Base-by-base conservation (phyloP, 2,113 vertebrate species). In the Ictidomys tridecemlineatus region DNA sequence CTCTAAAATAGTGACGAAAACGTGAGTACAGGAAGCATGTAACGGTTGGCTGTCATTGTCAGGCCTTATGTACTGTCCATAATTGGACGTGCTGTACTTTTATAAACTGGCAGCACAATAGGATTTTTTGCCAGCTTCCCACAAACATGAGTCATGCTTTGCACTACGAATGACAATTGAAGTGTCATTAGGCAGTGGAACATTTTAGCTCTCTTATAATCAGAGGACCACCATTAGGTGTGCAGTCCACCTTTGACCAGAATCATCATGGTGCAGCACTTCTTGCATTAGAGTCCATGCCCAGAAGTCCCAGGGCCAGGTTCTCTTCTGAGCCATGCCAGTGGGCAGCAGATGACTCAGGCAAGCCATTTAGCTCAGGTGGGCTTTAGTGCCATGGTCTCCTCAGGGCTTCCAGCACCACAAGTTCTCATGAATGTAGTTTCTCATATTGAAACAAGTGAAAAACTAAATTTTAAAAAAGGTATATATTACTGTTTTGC, bases 281-380 rank as follows among this genome's bases (percentile, higher is more conserved):
- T 89, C 87, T 42, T 74, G 74, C 34, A 0, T 58, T 88, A 45
- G 65, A 67, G 42, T 11, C 48, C 56, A 28, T 34, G n/a, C 37
- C 6, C n/a, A 20, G 24, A 70, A 65, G n/a, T 45, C 53, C 34
- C 10, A 51, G 85, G 78, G 10, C 82, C 22, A 0, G 20, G 58
- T 42, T 80, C 17, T 37, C 4, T 48, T 26, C 84, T 67, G 24
- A 14, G 9, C 48, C 48, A 18, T 32, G 51, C 4, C 39, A 16
- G 13, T 48, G 3, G 37, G 73, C 14, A 26, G 73, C 56, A 6
- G 0, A 1, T 72, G 65, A 24, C 67, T 77, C 10, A 4, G 20
- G 30, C 63, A n/a, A 5, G n/a, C 18, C 1, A 0, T 13, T 87
- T 4, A 14, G 0, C 69, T 18, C 24, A 1, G 8, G 34, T 1